Percentiles rank a stretch among this genome's conserved stretches.
Conservation (phyloP, 2,113 vertebrate species). For the Bambusicola thoracicus region DNA sequence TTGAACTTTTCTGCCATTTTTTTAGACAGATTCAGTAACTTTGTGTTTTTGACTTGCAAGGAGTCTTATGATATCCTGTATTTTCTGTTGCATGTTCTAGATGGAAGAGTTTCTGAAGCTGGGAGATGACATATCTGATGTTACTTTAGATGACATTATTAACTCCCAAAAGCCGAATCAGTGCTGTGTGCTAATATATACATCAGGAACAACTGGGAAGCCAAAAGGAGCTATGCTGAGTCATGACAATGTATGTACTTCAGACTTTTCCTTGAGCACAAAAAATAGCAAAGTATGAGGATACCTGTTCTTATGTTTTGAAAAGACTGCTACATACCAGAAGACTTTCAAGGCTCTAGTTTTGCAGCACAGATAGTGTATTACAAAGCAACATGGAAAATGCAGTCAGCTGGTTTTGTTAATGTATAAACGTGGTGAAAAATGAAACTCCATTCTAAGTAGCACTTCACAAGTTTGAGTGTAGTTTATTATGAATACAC, state of each 20-base stretch:
- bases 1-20: not conserved
- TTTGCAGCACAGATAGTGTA: not conserved
- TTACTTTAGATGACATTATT: constrained; percentile 80
- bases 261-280: not conserved
- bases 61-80: not conserved
- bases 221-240: constrained; percentile 94
- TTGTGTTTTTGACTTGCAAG: not conserved
- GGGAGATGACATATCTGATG: constrained; percentile 78
- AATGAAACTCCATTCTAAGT: not conserved
- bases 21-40: not conserved
- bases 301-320: not conserved
- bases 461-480: not conserved
- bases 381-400: not conserved
- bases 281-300: not conserved
- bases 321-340: not conserved
- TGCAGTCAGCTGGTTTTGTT: not conserved
- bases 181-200: constrained; percentile 89
- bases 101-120: constrained; percentile 88
- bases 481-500: not conserved
- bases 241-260: constrained; percentile 87
- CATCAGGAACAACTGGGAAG: constrained; percentile 87
- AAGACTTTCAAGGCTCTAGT: not conserved
- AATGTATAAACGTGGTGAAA: not conserved
- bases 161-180: constrained; percentile 83
- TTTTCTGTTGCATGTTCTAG: constrained; percentile 58